These are phyloP conservation scores for Pseudobourletiella spinata DNA, from an alignment of 1,140 invertebrate genomes.

Conservation along the genomic window DNA sequence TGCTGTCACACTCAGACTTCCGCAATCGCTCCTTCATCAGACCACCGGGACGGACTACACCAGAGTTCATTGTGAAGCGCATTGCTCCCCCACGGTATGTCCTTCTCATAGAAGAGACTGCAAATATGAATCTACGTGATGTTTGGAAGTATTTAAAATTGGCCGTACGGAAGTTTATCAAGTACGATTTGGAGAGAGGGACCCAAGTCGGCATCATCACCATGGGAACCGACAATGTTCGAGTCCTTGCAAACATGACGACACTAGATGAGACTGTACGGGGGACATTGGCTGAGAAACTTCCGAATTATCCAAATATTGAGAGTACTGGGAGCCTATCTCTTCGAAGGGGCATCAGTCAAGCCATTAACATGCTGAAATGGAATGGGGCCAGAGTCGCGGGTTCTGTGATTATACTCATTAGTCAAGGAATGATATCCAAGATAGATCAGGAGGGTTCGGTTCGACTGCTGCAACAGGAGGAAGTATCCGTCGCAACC, in stretches of 20 bases:
- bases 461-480: constrained; percentile 25
- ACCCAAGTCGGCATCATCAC: constrained; percentile 36
- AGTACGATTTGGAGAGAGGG: constrained; percentile 32
- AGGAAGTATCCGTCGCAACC: constrained; percentile 31
- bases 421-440: constrained; percentile 32
- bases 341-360: constrained; percentile 33
- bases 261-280: constrained; percentile 23
- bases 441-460: constrained; percentile 25
- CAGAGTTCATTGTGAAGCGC: constrained; percentile 34
- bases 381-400: constrained; percentile 26
- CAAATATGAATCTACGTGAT: constrained; percentile 35
- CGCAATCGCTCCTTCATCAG: constrained; percentile 21
- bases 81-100: constrained; percentile 31
- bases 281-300: constrained; percentile 31
- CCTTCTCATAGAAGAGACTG: constrained; percentile 32
- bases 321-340: constrained; percentile 25
- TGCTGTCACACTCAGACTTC: constrained; percentile 52
- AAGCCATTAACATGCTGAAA: constrained; percentile 36
- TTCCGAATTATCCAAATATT: constrained; percentile 33
- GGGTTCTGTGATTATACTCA: constrained; percentile 34
- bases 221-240: constrained; percentile 28
- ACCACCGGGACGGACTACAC: constrained; percentile 14
- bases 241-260: constrained; percentile 31
- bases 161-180: constrained; percentile 35
- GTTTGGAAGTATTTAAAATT: constrained; percentile 34